phyloP scores from a whole-genome alignment of 2,797 vertebrate species.

The Pangasius sanitwongsei region DNA sequence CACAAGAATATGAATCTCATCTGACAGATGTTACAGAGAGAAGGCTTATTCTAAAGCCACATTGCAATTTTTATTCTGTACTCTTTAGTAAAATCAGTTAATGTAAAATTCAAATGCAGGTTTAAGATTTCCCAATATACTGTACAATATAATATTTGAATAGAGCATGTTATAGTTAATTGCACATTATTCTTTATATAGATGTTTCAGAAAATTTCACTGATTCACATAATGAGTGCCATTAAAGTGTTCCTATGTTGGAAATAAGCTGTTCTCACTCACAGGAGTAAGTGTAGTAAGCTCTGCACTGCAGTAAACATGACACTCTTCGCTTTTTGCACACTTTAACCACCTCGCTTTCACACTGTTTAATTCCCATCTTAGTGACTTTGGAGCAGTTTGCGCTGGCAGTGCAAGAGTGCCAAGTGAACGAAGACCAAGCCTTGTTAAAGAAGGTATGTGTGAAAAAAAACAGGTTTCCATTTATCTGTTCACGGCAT shows the following conservation, averaged over 20 bases:
- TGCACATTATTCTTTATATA: not conserved
- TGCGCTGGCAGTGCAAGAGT: conserved; percentile 59
- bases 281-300: not conserved
- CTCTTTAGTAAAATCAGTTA: not conserved
- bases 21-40: conserved; percentile 45
- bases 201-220: no score
- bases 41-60: conserved; percentile 38
- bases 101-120: not conserved
- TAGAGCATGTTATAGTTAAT: not conserved
- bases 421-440: conserved; percentile 58
- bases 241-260: not conserved
- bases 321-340: not conserved
- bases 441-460: conserved; percentile 69
- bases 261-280: not conserved
- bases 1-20: conserved; percentile 50
- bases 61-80: conserved; percentile 6
- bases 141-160: not conserved
- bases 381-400: conserved; percentile 69
- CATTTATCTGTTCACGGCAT: conserved; percentile 62
- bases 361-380: conserved; percentile 28
- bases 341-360: not conserved
- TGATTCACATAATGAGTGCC: not conserved
- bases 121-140: not conserved
- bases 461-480: conserved; percentile 68
- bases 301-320: not conserved